These are phyloP conservation scores for Strongylocentrotus purpuratus DNA, from an alignment of 35 echinoderm and acorn worm species.

Conservation along the genomic window DNA sequence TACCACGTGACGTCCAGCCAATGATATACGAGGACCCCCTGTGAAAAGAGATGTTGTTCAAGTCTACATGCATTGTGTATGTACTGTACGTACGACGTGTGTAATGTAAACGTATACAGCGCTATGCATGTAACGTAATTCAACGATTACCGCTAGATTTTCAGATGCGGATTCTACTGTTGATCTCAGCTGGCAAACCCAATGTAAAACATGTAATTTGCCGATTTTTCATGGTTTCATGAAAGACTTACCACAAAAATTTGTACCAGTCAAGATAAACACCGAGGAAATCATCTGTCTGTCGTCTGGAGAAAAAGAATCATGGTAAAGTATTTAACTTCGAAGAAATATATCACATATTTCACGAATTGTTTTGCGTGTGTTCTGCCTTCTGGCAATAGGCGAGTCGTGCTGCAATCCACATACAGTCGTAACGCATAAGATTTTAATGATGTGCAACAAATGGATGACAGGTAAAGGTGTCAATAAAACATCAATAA, in stretches of 20 bases:
- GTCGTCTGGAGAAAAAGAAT: neutral
- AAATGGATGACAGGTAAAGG: neutral
- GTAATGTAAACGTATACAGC: neutral
- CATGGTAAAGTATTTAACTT: conserved; percentile 16
- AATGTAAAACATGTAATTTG: conserved; percentile 6
- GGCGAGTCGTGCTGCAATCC: neutral
- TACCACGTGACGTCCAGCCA: conserved; percentile 31
- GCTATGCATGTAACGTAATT: neutral
- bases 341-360: neutral
- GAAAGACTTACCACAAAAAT: neutral
- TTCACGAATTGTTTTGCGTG: conserved; percentile 21
- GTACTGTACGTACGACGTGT: neutral
- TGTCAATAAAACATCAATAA: neutral
- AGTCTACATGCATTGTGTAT: neutral
- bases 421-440: neutral
- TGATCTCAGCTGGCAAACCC: neutral
- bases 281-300: neutral
- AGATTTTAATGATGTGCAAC: neutral
- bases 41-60: conserved; percentile 34
- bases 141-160: conserved; percentile 17
- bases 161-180: neutral
- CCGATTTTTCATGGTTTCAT: neutral
- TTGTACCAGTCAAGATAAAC: conserved; percentile 10
- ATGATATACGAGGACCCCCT: conserved; percentile 19
- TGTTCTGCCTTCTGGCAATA: neutral